Evolutionary conservation across 2,113 vertebrate species (phyloP).

Genomic region (Aramus guarauna): DNA sequence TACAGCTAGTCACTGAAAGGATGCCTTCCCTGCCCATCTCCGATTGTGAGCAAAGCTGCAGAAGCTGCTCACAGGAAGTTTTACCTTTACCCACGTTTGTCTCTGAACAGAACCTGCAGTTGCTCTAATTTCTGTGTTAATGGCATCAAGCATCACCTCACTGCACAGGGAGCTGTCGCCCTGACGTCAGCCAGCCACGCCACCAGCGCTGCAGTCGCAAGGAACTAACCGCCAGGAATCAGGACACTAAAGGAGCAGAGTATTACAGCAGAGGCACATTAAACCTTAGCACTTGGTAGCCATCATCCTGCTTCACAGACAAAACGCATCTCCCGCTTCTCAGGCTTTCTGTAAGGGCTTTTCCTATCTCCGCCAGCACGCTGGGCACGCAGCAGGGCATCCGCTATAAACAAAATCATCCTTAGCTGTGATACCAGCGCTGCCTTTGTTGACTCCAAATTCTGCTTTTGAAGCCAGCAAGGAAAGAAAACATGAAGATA

Average conservation of each 20-base stretch:
- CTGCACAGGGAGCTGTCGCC: background rate
- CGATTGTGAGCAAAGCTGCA: background rate
- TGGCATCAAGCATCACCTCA: background rate
- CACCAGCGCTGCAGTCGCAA: background rate
- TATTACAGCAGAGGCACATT: background rate
- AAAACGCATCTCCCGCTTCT: background rate
- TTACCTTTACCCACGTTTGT: background rate
- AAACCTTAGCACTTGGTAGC: background rate
- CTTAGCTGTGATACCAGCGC: background rate
- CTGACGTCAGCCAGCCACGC: background rate
- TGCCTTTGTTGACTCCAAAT: background rate
- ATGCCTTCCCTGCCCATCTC: background rate
- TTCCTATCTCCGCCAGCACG: background rate
- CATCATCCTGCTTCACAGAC: background rate
- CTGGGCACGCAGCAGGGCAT: background rate
- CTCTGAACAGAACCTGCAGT: background rate
- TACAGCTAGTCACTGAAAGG: background rate
- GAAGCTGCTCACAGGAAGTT: background rate
- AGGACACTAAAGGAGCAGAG: background rate
- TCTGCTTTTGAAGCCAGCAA: conserved; percentile 37
- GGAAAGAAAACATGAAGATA: background rate
- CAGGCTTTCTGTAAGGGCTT: background rate
- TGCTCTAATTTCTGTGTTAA: background rate
- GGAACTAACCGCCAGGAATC: fast-evolving
- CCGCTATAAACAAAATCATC: background rate